A percentile compares a stretch with the other conserved stretches of the same genome.
These are phyloP conservation scores for Callocephalon fimbriatum DNA, from an alignment of 2,113 vertebrate species.

Conservation along the genomic window DNA sequence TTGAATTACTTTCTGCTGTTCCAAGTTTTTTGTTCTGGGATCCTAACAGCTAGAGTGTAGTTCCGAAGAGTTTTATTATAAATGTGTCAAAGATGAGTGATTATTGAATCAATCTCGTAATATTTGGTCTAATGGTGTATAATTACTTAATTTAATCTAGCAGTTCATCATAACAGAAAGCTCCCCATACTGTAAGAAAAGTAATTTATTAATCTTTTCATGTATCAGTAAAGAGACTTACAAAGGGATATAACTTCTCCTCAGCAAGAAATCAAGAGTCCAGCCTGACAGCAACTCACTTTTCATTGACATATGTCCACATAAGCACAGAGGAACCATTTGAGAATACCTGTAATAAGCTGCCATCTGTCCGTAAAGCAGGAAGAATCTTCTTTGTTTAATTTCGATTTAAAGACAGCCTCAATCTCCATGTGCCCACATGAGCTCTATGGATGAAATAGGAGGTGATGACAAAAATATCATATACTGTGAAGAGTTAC, in stretches of 20 bases:
- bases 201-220: conserved; percentile 4
- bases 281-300: neutral
- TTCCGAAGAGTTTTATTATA: conserved; percentile 25
- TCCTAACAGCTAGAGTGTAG: neutral
- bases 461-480: neutral
- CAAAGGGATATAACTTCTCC: neutral
- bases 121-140: conserved; percentile 52
- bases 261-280: neutral
- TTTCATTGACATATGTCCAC: conserved; percentile 33
- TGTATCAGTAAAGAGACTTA: neutral
- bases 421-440: neutral
- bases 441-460: neutral
- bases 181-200: neutral
- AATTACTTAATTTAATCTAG: conserved; percentile 63
- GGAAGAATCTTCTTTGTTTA: conserved; percentile 10
- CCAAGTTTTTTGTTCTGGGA: neutral
- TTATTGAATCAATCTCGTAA: conserved; percentile 55
- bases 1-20: neutral
- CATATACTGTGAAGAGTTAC: neutral
- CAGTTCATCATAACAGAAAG: conserved; percentile 27
- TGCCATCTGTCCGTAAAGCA: conserved; percentile 42
- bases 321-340: neutral
- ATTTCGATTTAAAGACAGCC: neutral
- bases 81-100: conserved; percentile 29
- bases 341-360: conserved; percentile 44